A percentile compares a stretch with the other conserved stretches of the same genome.
Evolutionary conservation across 2,113 vertebrate species (phyloP).

Genomic region (Lontra canadensis): DNA sequence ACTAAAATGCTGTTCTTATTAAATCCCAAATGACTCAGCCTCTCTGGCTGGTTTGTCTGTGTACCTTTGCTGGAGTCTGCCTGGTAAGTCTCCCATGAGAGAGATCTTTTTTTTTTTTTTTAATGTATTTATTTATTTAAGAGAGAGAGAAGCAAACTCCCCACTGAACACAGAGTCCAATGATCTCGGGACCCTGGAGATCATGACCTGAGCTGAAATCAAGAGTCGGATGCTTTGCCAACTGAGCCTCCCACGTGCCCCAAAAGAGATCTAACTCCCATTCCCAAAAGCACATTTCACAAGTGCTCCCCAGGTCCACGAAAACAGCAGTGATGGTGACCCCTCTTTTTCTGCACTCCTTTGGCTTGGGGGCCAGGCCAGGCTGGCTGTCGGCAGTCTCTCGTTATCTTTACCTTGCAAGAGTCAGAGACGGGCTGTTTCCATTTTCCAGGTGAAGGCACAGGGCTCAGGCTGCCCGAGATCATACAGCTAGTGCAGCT

Average conservation of each 20-base stretch:
- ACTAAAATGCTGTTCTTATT: background rate
- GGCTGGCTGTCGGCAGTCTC: rapidly evolving
- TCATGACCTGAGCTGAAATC: background rate
- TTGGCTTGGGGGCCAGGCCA: rapidly evolving
- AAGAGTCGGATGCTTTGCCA: background rate
- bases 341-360: rapidly evolving
- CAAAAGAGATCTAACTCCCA: background rate
- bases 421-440: too few species aligned
- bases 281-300: background rate
- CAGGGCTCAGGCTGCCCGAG: background rate
- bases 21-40: background rate
- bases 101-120: background rate
- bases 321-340: rapidly evolving
- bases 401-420: rapidly evolving
- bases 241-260: background rate
- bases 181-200: background rate
- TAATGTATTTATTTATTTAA: background rate
- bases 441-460: background rate
- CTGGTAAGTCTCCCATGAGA: background rate
- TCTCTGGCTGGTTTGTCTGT: rapidly evolving
- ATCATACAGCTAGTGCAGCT: rapidly evolving
- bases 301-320: background rate
- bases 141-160: background rate
- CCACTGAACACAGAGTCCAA: background rate
- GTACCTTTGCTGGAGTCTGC: rapidly evolving